Evolutionary conservation across 2,797 vertebrate genomes (phyloP).

Genomic region (Chlorospingus semifuscus): DNA sequence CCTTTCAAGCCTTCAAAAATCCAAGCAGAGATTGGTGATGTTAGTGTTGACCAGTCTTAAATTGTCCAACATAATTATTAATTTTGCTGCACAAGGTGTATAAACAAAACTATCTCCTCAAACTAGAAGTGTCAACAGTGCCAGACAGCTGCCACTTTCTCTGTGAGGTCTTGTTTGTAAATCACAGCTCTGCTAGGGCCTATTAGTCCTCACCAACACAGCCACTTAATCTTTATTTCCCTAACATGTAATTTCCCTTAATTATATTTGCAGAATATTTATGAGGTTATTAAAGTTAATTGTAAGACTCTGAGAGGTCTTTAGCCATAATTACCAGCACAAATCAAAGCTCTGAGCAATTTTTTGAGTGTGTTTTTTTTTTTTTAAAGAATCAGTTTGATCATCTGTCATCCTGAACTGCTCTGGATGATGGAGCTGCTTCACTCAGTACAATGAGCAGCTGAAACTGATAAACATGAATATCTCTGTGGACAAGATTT

Average conservation of each 20-base stretch:
- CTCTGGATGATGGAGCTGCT: not conserved
- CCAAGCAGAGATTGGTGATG: not conserved
- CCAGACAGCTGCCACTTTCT: not conserved
- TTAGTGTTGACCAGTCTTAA: not conserved
- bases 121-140: not conserved
- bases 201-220: not conserved
- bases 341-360: not conserved
- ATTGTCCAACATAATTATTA: not conserved
- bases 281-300: conserved; percentile 11
- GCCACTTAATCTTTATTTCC: conserved; percentile 7
- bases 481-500: not conserved
- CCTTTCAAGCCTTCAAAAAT: not conserved
- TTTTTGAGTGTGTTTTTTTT: not conserved
- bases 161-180: not conserved
- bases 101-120: not conserved
- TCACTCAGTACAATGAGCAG: not conserved
- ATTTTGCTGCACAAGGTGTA: not conserved
- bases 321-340: not conserved
- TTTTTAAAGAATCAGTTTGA: not conserved
- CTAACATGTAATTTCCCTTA: not conserved
- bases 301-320: not conserved
- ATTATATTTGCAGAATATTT: conserved; percentile 14
- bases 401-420: not conserved
- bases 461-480: not conserved
- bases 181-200: not conserved